Evolutionary conservation across 2,797 vertebrate genomes (phyloP).

Genomic region (Steatocranus sp.): DNA sequence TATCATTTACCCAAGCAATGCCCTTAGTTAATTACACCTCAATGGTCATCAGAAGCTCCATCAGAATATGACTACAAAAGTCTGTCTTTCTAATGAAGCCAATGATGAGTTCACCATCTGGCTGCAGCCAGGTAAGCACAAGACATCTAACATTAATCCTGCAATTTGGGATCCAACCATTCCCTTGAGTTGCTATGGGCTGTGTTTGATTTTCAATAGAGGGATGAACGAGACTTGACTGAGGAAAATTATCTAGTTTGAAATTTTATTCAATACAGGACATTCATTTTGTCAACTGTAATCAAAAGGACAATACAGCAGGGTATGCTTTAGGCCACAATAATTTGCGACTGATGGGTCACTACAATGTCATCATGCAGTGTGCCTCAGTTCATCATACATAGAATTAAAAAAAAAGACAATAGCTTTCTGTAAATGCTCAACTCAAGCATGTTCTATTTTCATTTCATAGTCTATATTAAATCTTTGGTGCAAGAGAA

Average conservation of each 20-base stretch:
- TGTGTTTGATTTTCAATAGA: neutral
- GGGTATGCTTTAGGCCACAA: neutral
- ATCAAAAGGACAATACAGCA: neutral
- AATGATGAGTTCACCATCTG: neutral
- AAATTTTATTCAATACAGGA: neutral
- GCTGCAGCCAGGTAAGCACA: neutral
- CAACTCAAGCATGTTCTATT: neutral
- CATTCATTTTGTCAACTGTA: neutral
- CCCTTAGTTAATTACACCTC: constrained; percentile 38
- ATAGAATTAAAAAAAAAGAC: rapidly evolving
- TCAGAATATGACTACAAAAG: constrained; percentile 5
- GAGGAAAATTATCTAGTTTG: neutral
- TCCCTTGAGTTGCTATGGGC: neutral
- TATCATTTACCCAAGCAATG: neutral
- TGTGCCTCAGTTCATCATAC: neutral
- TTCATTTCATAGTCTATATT: neutral
- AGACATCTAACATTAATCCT: neutral
- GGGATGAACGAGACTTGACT: neutral
- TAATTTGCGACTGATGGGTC: neutral
- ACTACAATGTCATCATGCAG: neutral
- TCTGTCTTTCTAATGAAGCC: constrained; percentile 8
- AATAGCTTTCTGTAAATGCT: neutral
- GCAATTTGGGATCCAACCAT: neutral
- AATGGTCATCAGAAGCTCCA: constrained; percentile 6
- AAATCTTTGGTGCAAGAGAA: neutral